These are phyloP conservation scores for Pomatorhinus ruficollis DNA, from an alignment of 2,113 vertebrate genomes.

Conservation along the genomic window DNA sequence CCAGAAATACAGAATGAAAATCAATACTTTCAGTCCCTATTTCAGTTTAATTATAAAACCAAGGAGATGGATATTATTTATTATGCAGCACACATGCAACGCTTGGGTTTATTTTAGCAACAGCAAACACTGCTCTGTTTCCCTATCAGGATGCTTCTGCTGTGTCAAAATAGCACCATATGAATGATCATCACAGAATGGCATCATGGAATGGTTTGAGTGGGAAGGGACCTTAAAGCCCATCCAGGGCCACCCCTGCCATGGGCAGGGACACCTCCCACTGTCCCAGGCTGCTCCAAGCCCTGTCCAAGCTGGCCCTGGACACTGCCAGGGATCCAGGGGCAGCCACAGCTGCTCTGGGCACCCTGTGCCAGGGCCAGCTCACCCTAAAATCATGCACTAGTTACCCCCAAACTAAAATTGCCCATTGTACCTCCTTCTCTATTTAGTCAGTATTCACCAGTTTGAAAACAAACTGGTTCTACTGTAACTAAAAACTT, in stretches of 20 bases:
- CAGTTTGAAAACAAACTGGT: neutral
- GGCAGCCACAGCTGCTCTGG: neutral
- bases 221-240: neutral
- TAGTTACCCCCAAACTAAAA: neutral
- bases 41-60: neutral
- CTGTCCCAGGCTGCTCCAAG: fast-evolving
- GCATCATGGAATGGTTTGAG: neutral
- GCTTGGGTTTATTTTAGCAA: neutral
- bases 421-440: neutral
- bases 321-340: neutral
- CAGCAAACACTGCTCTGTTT: neutral
- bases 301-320: neutral
- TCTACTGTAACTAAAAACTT: neutral
- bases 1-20: neutral
- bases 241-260: neutral
- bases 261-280: neutral
- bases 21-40: neutral
- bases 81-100: neutral
- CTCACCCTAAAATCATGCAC: neutral
- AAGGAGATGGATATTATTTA: neutral
- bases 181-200: neutral
- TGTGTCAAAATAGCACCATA: neutral
- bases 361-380: neutral
- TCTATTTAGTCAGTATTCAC: neutral
- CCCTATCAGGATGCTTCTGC: neutral